Evolutionary conservation across 2,113 vertebrate genomes (phyloP).

Genomic region (Grammomys dolichurus): DNA sequence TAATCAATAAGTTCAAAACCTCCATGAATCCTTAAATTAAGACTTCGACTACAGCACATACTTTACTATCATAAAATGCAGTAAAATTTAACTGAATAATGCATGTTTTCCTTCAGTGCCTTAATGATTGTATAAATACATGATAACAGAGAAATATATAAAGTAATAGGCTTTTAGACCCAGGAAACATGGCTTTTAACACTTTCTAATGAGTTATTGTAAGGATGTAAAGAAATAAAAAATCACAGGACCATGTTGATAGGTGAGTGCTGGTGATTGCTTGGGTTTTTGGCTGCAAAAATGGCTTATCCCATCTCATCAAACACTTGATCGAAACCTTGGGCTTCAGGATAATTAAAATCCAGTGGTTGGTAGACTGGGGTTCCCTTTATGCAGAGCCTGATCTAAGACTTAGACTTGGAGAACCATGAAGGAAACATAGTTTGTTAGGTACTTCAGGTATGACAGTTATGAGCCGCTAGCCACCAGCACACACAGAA

Average conservation of each 20-base stretch:
- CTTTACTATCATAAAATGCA: constrained; percentile 67
- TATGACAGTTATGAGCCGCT: background rate
- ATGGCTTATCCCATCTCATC: background rate
- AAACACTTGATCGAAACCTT: background rate
- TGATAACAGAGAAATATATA: constrained; percentile 65
- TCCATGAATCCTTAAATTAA: constrained; percentile 77
- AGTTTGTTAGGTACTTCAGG: background rate
- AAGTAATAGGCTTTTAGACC: constrained; percentile 73
- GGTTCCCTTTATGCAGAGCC: background rate
- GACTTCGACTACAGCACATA: constrained; percentile 48
- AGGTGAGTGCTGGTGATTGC: background rate
- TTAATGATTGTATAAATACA: constrained; percentile 81
- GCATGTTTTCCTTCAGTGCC: constrained; percentile 74
- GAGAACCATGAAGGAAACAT: too few species aligned
- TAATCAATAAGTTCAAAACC: constrained; percentile 76
- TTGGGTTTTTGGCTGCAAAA: background rate
- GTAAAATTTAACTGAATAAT: constrained; percentile 81
- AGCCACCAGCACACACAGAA: background rate
- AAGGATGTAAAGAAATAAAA: constrained; percentile 13
- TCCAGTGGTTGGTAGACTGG: background rate
- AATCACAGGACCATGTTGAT: background rate
- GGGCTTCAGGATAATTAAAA: background rate
- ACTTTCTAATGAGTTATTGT: constrained; percentile 42
- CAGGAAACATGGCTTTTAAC: constrained; percentile 58
- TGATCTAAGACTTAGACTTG: background rate